Evolutionary conservation across 2,797 vertebrate species (phyloP), one percentile per base, ranked within the genome.

Genomic region (Borostomias antarcticus): DNA sequence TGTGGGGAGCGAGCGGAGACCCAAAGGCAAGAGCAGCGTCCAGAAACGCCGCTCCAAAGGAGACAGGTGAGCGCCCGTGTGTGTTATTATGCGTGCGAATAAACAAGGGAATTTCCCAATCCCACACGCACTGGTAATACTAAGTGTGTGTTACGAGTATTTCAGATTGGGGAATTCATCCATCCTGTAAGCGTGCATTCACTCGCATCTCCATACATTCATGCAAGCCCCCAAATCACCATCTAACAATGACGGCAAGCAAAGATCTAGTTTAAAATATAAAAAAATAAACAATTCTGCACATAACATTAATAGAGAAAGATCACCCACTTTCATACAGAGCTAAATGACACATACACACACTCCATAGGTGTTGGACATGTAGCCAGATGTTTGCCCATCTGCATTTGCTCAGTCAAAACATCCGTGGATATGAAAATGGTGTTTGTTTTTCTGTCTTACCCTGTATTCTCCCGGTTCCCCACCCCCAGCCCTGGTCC

Each of bases 21-120:
- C 96, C 40, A 98, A 98, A 78, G 95, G 95, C 69, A 98, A 98
- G 87, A 96, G 90, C n/a, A n/a, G n/a, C 71, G 83, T 95, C 65
- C 96, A 96, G 89, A 99, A 98, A 64, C 91, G 96, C 26, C 91
- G 96, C 7, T 93, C 95, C 0, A 98, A 97, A 82, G 96, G 96
- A 86, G 96, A 98, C 68, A 89, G 96, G 97, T 98, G 81, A 89
- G 87, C 13, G n/a, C n/a, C 32, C 11, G 9, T n/a, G n/a, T n/a
- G n/a, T n/a, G n/a, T n/a, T n/a, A n/a, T n/a, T n/a, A n/a, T n/a
- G n/a, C n/a, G n/a, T n/a, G n/a, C n/a, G n/a, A n/a, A n/a, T n/a
- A n/a, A n/a, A n/a, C n/a, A n/a, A n/a, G n/a, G n/a, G n/a, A n/a
- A n/a, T n/a, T n/a, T n/a, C n/a, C n/a, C n/a, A n/a, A n/a, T n/a